Evolutionary conservation across 1,140 invertebrate genomes (phyloP), one percentile per base, ranked within the genome.

Genomic region (Metaphire vulgaris): DNA sequence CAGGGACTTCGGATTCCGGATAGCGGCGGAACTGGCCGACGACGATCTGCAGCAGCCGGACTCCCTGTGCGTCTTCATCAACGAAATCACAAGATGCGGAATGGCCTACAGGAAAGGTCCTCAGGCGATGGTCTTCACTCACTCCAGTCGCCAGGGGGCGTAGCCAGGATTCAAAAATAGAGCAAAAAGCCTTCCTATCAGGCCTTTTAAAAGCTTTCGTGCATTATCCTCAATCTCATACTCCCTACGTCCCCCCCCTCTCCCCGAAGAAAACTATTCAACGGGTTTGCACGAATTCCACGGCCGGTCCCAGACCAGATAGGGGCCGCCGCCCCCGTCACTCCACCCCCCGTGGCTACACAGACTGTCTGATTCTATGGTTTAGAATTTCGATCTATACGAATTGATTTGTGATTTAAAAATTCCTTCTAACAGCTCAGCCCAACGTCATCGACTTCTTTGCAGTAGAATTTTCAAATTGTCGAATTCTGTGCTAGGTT

Each of bases 41-140:
- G 97, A 97, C 86, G 97, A 97, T 86, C 91, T 92, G 21, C 95
- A 98, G 84, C 88, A 93, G 67, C 95, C 97, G 85, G 96, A 98
- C 85, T 95, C 98, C 85, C 90, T 98, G 65, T 95, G 95, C 86
- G 96, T 96, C 85, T 98, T 97, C 86, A 94, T 98, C 80, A 95
- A 93, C 86, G 90, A 95, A 71, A 95, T 98, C 64, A 73, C 96
- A 85, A 94, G 96, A 82, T 93, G 95, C 82, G 94, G 94, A 84
- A 92, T 97, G 34, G 94, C 94, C 66, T 94, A 96, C 91, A 92
- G 72, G 72, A 73, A 73, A 73, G 72, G 72, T 73, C 91, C 92
- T n/a, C 95, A 98, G 84, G 88, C 93, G 68, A 95, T 97, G 85
- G 96, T 98, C 85, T 86, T 90, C 95, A 70, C 94, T 98, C 56